Evolutionary conservation across 2,888 invertebrate genomes (phyloP).

Genomic region (Drosophila mettleri): DNA sequence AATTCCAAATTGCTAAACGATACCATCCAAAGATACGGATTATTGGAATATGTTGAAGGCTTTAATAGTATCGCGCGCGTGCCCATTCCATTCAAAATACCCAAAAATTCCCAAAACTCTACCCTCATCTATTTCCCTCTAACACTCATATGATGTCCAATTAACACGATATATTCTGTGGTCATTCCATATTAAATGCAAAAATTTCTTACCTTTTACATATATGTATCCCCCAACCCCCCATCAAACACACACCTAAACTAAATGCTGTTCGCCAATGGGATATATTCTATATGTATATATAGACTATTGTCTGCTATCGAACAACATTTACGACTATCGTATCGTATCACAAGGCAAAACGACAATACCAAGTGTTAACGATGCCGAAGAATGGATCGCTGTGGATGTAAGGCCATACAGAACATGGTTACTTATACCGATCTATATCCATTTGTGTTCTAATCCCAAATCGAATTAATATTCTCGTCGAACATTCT

Average conservation of each 20-base stretch:
- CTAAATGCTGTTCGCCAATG: slow-evolving; percentile 41
- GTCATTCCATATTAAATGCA: slow-evolving; percentile 54
- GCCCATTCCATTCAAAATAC: not conserved
- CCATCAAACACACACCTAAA: slow-evolving; percentile 10
- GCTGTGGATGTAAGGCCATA: slow-evolving; percentile 91
- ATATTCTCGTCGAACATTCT: slow-evolving; percentile 17
- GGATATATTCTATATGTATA: slow-evolving; percentile 7
- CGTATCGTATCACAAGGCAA: slow-evolving; percentile 97
- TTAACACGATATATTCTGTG: slow-evolving; percentile 14
- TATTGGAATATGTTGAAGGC: slow-evolving; percentile 66
- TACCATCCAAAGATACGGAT: slow-evolving; percentile 70
- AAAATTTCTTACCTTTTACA: slow-evolving; percentile 82
- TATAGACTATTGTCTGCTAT: slow-evolving; percentile 90
- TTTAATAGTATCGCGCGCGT: slow-evolving; percentile 29
- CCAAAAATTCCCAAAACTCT: not conserved
- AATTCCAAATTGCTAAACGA: slow-evolving; percentile 62
- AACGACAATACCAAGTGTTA: slow-evolving; percentile 94
- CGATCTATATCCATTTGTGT: slow-evolving; percentile 43
- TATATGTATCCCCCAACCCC: slow-evolving; percentile 41
- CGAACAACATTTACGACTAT: slow-evolving; percentile 93
- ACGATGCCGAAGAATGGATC: slow-evolving; percentile 94
- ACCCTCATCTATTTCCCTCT: slow-evolving; percentile 16
- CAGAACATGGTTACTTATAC: slow-evolving; percentile 77
- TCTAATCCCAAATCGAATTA: slow-evolving; percentile 29
- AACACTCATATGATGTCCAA: slow-evolving; percentile 47